A percentile compares a stretch with the other conserved stretches of the same genome.
These are phyloP conservation scores for Drosophila littoralis DNA, from an alignment of 1,140 invertebrate species.

Conservation along the genomic window DNA sequence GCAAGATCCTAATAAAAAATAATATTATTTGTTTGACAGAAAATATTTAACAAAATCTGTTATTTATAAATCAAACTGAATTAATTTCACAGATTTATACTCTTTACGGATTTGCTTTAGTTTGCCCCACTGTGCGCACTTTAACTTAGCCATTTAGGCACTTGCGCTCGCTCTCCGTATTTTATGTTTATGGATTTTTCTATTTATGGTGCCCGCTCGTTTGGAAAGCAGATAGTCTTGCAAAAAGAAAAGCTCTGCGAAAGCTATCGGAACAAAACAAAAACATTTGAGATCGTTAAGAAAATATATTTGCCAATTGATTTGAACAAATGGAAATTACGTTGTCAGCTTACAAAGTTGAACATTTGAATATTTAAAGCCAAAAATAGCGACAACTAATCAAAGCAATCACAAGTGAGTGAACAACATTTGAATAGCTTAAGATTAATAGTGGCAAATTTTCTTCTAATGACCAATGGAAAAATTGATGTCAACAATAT, in stretches of 20 bases:
- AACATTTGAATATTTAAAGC: slow-evolving; percentile 12
- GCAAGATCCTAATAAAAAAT: no score
- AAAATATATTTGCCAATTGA: slow-evolving; percentile 27
- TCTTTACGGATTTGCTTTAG: neutral
- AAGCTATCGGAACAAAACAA: slow-evolving; percentile 14
- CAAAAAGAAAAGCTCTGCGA: slow-evolving; percentile 8
- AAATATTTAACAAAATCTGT: no score
- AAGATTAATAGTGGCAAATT: neutral
- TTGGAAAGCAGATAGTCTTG: neutral
- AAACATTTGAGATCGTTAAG: slow-evolving; percentile 7
- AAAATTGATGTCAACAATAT: slow-evolving; percentile 7
- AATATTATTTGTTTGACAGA: no score
- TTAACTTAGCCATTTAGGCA: neutral
- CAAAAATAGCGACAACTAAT: slow-evolving; percentile 27
- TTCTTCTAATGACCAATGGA: neutral
- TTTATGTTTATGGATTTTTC: slow-evolving; percentile 16
- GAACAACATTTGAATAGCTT: slow-evolving; percentile 4
- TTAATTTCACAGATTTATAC: no score
- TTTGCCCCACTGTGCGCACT: slow-evolving; percentile 23
- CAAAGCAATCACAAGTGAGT: slow-evolving; percentile 33
- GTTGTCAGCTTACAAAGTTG: slow-evolving; percentile 1
- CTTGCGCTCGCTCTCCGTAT: neutral
- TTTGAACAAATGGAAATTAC: slow-evolving; percentile 16
- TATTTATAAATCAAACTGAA: no score
- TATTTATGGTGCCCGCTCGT: slow-evolving; percentile 36